Evolutionary conservation across 92 coral and sea anemone genomes (phyloP).

Genomic region (Blastomussa wellsi): DNA sequence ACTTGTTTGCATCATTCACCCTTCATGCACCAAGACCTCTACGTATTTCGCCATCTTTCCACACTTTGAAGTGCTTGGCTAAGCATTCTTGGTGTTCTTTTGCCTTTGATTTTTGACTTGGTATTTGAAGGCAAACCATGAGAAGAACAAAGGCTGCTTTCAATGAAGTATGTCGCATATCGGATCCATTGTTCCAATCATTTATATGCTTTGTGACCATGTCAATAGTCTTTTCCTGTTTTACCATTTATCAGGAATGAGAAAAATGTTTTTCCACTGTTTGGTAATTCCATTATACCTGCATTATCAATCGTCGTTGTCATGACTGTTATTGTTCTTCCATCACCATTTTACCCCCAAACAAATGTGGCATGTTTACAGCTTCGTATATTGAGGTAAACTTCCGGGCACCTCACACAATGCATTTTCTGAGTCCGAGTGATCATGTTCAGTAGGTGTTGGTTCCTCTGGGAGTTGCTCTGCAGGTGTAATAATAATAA

Average conservation of each 20-base stretch:
- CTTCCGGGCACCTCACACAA: no score
- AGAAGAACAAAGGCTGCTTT: conserved; percentile 67
- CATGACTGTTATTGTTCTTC: no score
- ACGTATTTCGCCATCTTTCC: conserved; percentile 55
- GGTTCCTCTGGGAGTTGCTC: no score
- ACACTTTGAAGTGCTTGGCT: conserved; percentile 44
- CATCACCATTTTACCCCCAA: no score
- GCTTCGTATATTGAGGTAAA: no score
- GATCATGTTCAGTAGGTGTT: no score
- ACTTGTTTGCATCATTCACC: no score
- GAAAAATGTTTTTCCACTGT: conserved; percentile 67
- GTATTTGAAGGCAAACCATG: conserved; percentile 60
- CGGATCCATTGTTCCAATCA: conserved; percentile 61
- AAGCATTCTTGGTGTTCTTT: conserved; percentile 66
- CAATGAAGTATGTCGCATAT: conserved; percentile 53
- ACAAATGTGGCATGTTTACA: no score
- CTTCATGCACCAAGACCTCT: no score
- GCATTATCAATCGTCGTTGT: conserved; percentile 23
- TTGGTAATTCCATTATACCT: conserved; percentile 54
- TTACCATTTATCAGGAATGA: no score
- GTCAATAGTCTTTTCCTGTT: conserved; percentile 62
- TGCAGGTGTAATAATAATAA: no score
- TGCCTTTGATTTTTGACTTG: conserved; percentile 59
- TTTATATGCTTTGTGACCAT: conserved; percentile 42
- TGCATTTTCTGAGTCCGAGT: no score